Percentiles rank a stretch among this genome's conserved stretches.
phyloP scores from a whole-genome alignment of 2,797 vertebrate genomes.

The Cynopterus sphinx region DNA sequence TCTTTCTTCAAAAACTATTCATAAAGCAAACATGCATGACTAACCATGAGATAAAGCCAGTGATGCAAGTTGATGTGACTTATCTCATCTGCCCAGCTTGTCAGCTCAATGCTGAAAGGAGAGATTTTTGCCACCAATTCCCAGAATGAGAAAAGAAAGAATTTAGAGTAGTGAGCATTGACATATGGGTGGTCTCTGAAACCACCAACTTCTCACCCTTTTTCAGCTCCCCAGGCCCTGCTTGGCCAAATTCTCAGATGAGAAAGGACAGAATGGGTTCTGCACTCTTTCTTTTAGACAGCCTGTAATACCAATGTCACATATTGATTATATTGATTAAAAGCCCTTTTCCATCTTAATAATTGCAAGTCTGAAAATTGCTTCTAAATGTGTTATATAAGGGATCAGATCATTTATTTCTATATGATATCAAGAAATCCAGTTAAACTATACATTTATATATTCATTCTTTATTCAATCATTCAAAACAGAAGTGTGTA shows the following conservation, averaged over 20 bases:
- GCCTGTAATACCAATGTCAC: not conserved
- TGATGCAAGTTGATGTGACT: not conserved
- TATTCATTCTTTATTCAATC: not conserved
- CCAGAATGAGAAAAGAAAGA: not conserved
- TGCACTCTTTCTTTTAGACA: not conserved
- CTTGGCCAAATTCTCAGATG: not conserved
- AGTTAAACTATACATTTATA: not conserved
- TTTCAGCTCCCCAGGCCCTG: not conserved
- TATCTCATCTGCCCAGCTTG: not conserved
- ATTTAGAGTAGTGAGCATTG: not conserved
- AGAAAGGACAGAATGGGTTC: not conserved
- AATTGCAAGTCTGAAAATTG: not conserved
- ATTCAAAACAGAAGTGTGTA: not conserved
- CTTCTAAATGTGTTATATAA: not conserved
- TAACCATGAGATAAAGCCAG: not conserved
- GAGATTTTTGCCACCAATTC: not conserved
- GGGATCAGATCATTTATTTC: not conserved
- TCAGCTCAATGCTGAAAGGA: not conserved
- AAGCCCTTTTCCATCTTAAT: accelerated
- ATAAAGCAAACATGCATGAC: not conserved
- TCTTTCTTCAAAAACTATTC: conserved; percentile 18
- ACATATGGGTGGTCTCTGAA: not conserved
- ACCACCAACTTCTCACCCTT: too few relatives aligned
- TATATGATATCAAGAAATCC: not conserved
- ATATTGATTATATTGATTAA: accelerated